Evolutionary conservation across 2,797 vertebrate species (phyloP), one percentile per base, ranked within the genome.

Genomic region (Simalia tracyae): DNA sequence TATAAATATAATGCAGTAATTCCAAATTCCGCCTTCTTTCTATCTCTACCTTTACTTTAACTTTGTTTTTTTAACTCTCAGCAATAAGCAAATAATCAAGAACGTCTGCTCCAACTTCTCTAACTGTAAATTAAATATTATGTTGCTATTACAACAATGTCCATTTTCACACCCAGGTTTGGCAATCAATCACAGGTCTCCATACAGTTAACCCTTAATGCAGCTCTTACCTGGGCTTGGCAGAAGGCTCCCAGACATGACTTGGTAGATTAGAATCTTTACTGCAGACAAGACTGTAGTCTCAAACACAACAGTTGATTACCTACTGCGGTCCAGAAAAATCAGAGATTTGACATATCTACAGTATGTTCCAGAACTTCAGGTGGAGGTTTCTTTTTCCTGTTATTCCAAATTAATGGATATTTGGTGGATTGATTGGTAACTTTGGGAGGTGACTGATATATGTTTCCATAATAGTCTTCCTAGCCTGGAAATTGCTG

Each of bases 91-190:
- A 91, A 36, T 84, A 36, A 46, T 76, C 15, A 64, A 57, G 24
- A 63, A 1, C n/a, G 68, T 81, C 26, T 61, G 87, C 36, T 61
- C 90, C 54, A 72, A 57, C 17, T 72, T 92, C 60, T 92, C 89
- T 93, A 94, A 94, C 89, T 61, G 72, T 57, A 94, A 94, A 92
- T 68, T 36, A 92, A 93, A 5, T 31, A 54, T 84, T 26, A 0
- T 89, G 46, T 94, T 94, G 94, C 88, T 81, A 92, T 54, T 7
- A 54, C 50, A 54, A 54, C 50, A 54, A 54, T 54, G 50, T 54
- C 50, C 6, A 54, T 7, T 54, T 54, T 54, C 50, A 54, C 50
- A 54, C 50, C 50, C 5, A 54, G 50, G 50, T 8, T 54, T 7
- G 6, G 50, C 50, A 54, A 1, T 54, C 6, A 7, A 54, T 54